These are phyloP conservation scores for Coregonus clupeaformis DNA, from an alignment of 2,113 vertebrate species.

Conservation along the genomic window DNA sequence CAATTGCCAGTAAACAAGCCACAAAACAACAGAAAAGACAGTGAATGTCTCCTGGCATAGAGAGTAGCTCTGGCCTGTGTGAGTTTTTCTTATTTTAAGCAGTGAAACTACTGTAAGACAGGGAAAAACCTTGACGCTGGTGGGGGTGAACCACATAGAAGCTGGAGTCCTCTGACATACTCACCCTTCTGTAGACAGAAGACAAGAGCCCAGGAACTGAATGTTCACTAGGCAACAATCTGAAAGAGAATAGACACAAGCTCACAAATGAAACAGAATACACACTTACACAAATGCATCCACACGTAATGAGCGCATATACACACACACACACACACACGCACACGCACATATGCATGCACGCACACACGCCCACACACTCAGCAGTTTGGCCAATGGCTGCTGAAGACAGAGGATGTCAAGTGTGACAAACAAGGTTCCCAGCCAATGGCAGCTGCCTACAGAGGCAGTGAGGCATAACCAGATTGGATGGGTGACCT, in stretches of 20 bases:
- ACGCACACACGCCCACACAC: not conserved
- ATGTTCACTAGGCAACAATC: no score
- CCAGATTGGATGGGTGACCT: not conserved
- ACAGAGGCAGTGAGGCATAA: not conserved
- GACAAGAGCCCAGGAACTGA: no score
- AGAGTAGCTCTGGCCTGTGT: no score
- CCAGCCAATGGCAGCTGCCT: constrained; percentile 16
- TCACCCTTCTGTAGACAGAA: no score
- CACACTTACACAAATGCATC: not conserved
- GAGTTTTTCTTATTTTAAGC: no score
- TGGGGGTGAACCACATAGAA: no score
- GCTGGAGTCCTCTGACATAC: no score
- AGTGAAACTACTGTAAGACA: no score
- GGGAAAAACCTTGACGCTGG: no score
- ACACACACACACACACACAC: not conserved
- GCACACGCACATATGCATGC: not conserved
- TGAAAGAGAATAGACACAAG: not conserved
- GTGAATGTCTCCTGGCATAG: no score
- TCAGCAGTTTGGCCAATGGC: not conserved
- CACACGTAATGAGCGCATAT: not conserved
- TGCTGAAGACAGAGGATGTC: not conserved
- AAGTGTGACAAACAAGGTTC: constrained; percentile 23
- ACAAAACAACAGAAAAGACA: no score
- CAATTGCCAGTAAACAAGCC: no score
- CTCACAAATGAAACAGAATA: not conserved